Base-by-base conservation (phyloP, 2,113 vertebrate species). In the Aldabrachelys gigantea region DNA sequence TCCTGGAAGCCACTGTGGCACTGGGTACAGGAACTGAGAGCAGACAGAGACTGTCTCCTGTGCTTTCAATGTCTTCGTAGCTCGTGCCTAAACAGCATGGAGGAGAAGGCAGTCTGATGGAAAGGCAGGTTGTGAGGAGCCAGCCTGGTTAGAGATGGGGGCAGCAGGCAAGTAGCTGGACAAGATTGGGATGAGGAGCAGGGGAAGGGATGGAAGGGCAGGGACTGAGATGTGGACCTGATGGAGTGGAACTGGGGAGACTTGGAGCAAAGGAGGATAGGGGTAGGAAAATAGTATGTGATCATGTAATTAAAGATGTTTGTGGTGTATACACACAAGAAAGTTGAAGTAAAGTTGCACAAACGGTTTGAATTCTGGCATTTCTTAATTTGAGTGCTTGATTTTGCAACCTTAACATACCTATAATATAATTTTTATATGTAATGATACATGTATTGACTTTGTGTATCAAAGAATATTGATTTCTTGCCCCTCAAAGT, bases 101-200 rank as follows among this genome's bases (percentile, higher is more conserved):
- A 65, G 9, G 41, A 47, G 59, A 89, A 22, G 38, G 89, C 19
- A 22, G 6, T 38, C n/a, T 65, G 31, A 16, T 41, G 90, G 72
- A 78, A 95, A 93, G 75, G 83, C n/a, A 92, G 92, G 85, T 82
- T 75, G 4, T 3, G 49, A 84, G 4, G 56, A 72, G 27, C 11
- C 80, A 53, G 31, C 90, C 80, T 89, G 52, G 95, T 53, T 14
- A 31, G 59, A 65, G 62, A 59, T 69, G 44, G 49, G 78, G 7
- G 69, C n/a, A 62, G 7, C 62, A 44, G 62, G 35, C 88, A 47
- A 79, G 6, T 5, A 1, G 0, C 10, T 82, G 6, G 50, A 31
- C 13, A 35, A 41, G 11, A 8, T 19, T 47, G 25, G 3, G 44
- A 76, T 24, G 52, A 31, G 75, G 17, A 10, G 25, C 10, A 3